Conservation (phyloP, 2,797 vertebrate genomes). For the Enteromius mattozi region DNA sequence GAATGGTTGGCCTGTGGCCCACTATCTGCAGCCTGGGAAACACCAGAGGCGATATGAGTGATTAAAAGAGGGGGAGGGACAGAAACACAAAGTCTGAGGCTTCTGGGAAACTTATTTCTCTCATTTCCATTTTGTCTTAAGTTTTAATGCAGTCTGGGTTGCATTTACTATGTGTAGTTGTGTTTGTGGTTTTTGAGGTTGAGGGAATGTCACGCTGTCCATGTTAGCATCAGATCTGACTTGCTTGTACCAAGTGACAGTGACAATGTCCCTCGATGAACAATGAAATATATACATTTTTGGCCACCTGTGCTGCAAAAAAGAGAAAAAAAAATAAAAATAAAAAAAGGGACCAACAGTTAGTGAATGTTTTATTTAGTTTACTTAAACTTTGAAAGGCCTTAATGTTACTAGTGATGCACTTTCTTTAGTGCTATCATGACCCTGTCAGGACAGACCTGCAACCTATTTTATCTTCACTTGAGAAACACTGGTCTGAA, state of each 20-base stretch:
- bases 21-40: slow-evolving; percentile 20
- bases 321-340: too few species aligned
- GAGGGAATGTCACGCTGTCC: neutral
- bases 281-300: neutral
- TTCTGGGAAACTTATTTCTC: slow-evolving; percentile 28
- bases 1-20: neutral
- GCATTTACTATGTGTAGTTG: neutral
- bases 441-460: neutral
- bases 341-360: neutral
- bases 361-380: neutral
- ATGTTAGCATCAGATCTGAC: neutral
- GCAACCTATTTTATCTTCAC: neutral
- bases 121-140: slow-evolving; percentile 42
- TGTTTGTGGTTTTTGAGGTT: neutral
- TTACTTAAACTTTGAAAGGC: neutral
- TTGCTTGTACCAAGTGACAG: neutral
- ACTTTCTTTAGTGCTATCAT: neutral
- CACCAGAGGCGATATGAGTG: neutral
- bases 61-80: slow-evolving; percentile 14
- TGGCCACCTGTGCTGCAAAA: too few species aligned
- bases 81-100: slow-evolving; percentile 42
- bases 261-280: neutral
- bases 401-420: neutral
- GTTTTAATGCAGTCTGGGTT: slow-evolving; percentile 3
- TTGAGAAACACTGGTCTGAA: slow-evolving; percentile 1